Conservation (phyloP, 2,888 invertebrate species). For the Machimus rusticus region DNA sequence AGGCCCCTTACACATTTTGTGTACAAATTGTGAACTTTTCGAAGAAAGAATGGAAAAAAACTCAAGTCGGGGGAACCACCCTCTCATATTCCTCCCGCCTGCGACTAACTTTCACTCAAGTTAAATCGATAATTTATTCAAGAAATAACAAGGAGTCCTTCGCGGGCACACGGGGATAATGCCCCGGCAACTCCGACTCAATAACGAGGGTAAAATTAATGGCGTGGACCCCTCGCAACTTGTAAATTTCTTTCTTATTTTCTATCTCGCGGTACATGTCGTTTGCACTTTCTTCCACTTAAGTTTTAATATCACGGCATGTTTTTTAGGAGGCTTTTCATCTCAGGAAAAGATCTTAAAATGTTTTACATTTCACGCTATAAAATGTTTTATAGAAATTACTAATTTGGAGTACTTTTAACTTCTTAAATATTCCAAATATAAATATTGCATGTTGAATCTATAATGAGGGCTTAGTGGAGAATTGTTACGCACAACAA, state of each 20-base stretch:
- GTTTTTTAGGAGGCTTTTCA: neutral
- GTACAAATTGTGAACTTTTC: conserved; percentile 33
- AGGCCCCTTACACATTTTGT: conserved; percentile 6
- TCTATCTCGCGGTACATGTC: neutral
- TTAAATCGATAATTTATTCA: conserved; percentile 47
- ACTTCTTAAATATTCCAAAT: no score
- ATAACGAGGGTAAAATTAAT: conserved; percentile 47
- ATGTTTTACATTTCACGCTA: neutral
- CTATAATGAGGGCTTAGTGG: no score
- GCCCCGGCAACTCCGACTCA: conserved; percentile 41
- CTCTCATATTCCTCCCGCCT: conserved; percentile 18
- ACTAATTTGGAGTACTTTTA: no score
- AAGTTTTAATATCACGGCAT: neutral
- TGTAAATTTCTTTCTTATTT: conserved; percentile 30
- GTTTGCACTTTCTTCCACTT: neutral
- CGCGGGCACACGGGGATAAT: conserved; percentile 12
- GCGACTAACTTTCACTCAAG: conserved; percentile 29
- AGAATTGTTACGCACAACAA: no score
- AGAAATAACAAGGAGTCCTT: conserved; percentile 40
- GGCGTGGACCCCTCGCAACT: conserved; percentile 38
- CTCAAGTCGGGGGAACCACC: conserved; percentile 41
- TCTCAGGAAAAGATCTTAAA: neutral
- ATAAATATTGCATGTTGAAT: no score
- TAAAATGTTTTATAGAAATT: no score
- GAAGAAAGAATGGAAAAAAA: conserved; percentile 9